Base-by-base conservation (phyloP, 1,140 invertebrate genomes). In the Dendrolimus kikuchii region DNA sequence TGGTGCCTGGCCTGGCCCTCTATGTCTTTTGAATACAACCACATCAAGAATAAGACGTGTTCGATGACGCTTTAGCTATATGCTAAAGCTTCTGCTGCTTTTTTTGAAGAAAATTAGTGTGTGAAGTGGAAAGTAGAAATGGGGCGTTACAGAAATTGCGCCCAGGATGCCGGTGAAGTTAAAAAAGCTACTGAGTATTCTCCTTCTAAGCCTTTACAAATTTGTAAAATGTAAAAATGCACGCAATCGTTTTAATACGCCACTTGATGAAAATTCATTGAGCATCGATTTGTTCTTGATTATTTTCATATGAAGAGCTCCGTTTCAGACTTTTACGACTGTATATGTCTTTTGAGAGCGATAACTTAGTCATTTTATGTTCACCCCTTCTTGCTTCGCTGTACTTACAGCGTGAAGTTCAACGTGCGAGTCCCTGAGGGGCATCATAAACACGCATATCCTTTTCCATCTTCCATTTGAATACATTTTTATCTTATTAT, bases 361-460 rank as follows among this genome's bases (percentile, higher is more conserved):
- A 81, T 86, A 83, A 82, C 76, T 81, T 81, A 86, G 80, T 83
- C 74, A 77, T 81, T 85, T 85, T 85, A 85, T 85, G 78, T 74
- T 78, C 75, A 77, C 74, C 70, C 74, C 72, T 80, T 80, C 74
- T 69, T 73, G 66, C 70, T 60, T 57, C 64, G 57, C 57, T 62
- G 66, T 74, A 74, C 67, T 68, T 74, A 81, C 74, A 65, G 57
- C 51, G 64, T 59, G 67, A 81, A 78, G 70, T 81, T 80, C 67
- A 68, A 64, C 71, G 68, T 70, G 71, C 66, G 64, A 62, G 60
- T 79, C 81, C 75, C 80, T 62, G 57, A 55, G 72, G 78, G 60
- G 65, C 53, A 58, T 69, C 78, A 77, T 85, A 85, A 85, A 85
- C 70, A 85, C 62, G 74, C 68, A 77, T 81, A 77, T 77, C 66